phyloP scores from a whole-genome alignment of 2,888 invertebrate genomes.

The Lepidocyrtinus sp. region DNA sequence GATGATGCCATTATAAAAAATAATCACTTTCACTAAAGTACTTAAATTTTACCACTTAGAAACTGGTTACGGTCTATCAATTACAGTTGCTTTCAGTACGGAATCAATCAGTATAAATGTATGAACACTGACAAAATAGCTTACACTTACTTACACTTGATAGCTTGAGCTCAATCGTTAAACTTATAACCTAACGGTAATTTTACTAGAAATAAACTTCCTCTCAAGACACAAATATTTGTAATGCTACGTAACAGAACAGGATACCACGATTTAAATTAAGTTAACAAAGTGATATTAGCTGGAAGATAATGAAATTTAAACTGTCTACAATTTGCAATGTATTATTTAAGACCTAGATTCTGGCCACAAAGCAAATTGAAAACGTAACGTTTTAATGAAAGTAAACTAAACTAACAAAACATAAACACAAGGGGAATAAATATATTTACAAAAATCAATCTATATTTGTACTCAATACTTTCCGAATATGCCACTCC shows the following conservation, averaged over 20 bases:
- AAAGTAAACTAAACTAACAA: background rate
- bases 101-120: too few relatives aligned
- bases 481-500: background rate
- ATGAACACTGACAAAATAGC: too few relatives aligned
- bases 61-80: background rate
- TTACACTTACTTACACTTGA: background rate
- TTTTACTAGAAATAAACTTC: background rate
- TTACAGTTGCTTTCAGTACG: too few relatives aligned
- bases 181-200: background rate
- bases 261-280: background rate
- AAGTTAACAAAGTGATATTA: background rate
- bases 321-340: constrained; percentile 32
- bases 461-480: background rate
- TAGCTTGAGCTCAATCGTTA: background rate
- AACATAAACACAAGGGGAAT: background rate
- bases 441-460: constrained; percentile 29
- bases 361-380: constrained; percentile 20
- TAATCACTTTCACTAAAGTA: too few relatives aligned
- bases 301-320: background rate
- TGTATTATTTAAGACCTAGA: background rate
- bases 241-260: background rate
- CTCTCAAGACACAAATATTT: background rate
- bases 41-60: background rate
- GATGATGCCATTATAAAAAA: background rate
- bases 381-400: constrained; percentile 36